Percentiles rank a stretch among this genome's conserved stretches.
phyloP scores from a whole-genome alignment of 2,113 vertebrate species.

The Protobothrops flavoviridis region DNA sequence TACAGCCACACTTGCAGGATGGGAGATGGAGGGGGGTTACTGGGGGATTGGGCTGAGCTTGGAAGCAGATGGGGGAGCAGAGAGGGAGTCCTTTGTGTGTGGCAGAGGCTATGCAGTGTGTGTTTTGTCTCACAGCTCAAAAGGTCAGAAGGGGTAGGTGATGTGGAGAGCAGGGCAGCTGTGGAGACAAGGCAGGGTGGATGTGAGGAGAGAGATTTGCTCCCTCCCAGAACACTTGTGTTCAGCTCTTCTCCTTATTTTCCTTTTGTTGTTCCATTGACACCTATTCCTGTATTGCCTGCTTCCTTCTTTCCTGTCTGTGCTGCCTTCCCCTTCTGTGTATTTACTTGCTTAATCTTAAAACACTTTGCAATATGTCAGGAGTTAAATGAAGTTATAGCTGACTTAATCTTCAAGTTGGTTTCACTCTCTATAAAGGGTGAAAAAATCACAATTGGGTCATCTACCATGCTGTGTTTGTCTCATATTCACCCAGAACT shows the following conservation, averaged over 20 bases:
- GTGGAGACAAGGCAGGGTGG: constrained; percentile 46
- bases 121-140: constrained; percentile 41
- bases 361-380: background rate
- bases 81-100: constrained; percentile 19
- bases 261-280: constrained; percentile 66
- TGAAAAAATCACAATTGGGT: background rate
- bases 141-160: constrained; percentile 31
- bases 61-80: background rate
- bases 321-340: constrained; percentile 12
- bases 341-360: background rate
- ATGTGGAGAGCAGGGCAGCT: constrained; percentile 44
- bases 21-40: background rate
- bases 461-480: background rate
- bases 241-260: constrained; percentile 59
- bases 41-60: background rate
- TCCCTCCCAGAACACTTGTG: constrained; percentile 17
- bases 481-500: background rate
- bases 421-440: background rate
- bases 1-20: background rate
- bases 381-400: background rate
- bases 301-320: constrained; percentile 43
- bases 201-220: constrained; percentile 28
- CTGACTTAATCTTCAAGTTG: constrained; percentile 1
- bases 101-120: background rate
- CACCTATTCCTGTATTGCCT: constrained; percentile 52